Base-by-base conservation (phyloP, 2,888 invertebrate species). In the Oscheius sp. region DNA sequence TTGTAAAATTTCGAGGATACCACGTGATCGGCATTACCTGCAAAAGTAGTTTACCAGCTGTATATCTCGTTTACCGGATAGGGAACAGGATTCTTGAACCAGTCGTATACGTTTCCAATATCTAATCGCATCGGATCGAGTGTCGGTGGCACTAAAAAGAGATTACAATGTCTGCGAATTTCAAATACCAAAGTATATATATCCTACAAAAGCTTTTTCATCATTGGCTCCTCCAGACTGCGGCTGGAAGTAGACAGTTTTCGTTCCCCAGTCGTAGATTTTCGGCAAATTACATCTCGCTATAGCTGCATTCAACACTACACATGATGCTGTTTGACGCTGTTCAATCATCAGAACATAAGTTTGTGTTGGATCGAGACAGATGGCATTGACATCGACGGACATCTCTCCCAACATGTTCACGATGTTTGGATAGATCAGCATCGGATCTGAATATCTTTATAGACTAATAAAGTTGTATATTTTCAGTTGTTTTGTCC, bases 371-470 rank as follows among this genome's bases (percentile, higher is more conserved):
- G 76, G 90, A 75, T 91, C 90, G 86, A 96, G 94, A 86, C 97
- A 98, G 9, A 95, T 94, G 0, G 96, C 97, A 0, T 96, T 95
- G 72, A 98, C 93, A 20, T 96, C 95, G 41, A 98, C 94, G 63
- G 95, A 91, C 0, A 94, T 94, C 2, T 96, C 97, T 5, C 97
- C 97, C 75, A 97, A 89, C 96, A 97, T 96, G 87, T 94, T 95
- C 3, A 95, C 96, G 85, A 93, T 94, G 87, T 95, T 94, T 0
- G 95, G 95, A 0, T 85, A 84, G 68, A 86, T 82, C 44, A 86
- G 62, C 80, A 86, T 81, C 20, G 86, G 86, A 54, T 80, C 82
- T 84, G 72, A 6, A 69, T 69, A 14, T 20, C 5, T 47, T 12
- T 22, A 4, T n/a, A n/a, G n/a, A n/a, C n/a, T n/a, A n/a, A n/a